These are phyloP conservation scores for Harlomillsia oculata DNA, from an alignment of 1,140 invertebrate genomes.

Conservation along the genomic window DNA sequence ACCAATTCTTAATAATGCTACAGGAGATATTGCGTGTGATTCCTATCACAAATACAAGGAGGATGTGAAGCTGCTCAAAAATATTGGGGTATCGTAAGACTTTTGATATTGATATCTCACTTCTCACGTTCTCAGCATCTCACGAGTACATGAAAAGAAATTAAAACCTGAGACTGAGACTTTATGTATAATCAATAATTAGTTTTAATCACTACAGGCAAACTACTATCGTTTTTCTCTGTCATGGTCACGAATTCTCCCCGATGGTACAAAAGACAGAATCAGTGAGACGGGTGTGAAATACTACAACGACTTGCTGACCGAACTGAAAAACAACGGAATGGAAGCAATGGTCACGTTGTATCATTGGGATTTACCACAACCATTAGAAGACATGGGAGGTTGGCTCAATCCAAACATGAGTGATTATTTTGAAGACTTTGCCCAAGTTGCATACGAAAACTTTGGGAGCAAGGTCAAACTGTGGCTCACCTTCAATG, in stretches of 20 bases:
- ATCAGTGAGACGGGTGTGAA: slow-evolving; percentile 37
- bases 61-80: too few relatives aligned
- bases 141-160: too few relatives aligned
- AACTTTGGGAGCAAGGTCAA: slow-evolving; percentile 31
- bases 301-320: slow-evolving; percentile 39
- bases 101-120: too few relatives aligned
- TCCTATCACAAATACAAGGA: slow-evolving; percentile 42
- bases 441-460: slow-evolving; percentile 21
- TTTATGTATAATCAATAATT: too few relatives aligned
- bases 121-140: too few relatives aligned
- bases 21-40: slow-evolving; percentile 42
- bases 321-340: slow-evolving; percentile 34
- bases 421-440: slow-evolving; percentile 30
- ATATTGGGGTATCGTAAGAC: too few relatives aligned
- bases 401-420: slow-evolving; percentile 32
- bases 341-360: slow-evolving; percentile 38
- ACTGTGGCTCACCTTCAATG: slow-evolving; percentile 35
- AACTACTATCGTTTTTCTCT: slow-evolving; percentile 40
- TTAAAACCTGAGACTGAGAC: too few relatives aligned
- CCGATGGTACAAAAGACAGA: slow-evolving; percentile 32
- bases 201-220: slow-evolving; percentile 12
- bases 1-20: slow-evolving; percentile 37
- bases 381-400: slow-evolving; percentile 33
- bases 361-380: slow-evolving; percentile 40
- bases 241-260: slow-evolving; percentile 39